Base-by-base conservation (phyloP, 2,888 invertebrate species). In the Acrocyrtus sp. region DNA sequence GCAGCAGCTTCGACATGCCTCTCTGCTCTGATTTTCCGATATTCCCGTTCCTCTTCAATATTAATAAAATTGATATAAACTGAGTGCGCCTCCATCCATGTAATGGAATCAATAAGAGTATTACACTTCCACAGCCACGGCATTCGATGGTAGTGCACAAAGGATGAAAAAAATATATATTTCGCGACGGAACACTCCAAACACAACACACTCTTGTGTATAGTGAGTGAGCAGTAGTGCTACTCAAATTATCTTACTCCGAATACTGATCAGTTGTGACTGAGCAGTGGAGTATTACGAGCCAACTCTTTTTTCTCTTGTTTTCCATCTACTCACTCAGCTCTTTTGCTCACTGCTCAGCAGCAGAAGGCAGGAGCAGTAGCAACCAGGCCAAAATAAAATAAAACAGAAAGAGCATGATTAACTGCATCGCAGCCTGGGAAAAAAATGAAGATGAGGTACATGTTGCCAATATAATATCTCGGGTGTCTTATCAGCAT, bases 201-300 rank as follows among this genome's bases (percentile, higher is more conserved):
- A 12, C 12, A 39, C 8, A 6, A 39, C 8, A 6, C 12, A 6
- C 12, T 39, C 6, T 39, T 10, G 15, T 39, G 39, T 12, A 12
- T 6, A 39, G 6, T 6, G 39, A n/a, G n/a, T n/a, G n/a, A n/a
- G n/a, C n/a, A n/a, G n/a, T n/a, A n/a, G n/a, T n/a, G n/a, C n/a
- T n/a, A n/a, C n/a, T n/a, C 12, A 12, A 39, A 10, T 6, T 24
- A 43, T 65, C 34, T 65, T 65, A 24, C 47, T 48, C 56, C 17
- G 54, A 65, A 65, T 65, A 65, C 48, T 56, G 65, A 65, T 65
- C 65, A 54, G 51, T 56, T 29, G 21, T 56, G 34, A 65, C 65
- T 56, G 56, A 65, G n/a, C n/a, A 53, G 53, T 29, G 29, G 53
- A 29, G 8, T 10, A 12, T 39, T 39, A 10, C 12, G 39, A 12